Evolutionary conservation across 2,797 vertebrate species (phyloP).

Genomic region (Ptychobarbus kaznakovi): DNA sequence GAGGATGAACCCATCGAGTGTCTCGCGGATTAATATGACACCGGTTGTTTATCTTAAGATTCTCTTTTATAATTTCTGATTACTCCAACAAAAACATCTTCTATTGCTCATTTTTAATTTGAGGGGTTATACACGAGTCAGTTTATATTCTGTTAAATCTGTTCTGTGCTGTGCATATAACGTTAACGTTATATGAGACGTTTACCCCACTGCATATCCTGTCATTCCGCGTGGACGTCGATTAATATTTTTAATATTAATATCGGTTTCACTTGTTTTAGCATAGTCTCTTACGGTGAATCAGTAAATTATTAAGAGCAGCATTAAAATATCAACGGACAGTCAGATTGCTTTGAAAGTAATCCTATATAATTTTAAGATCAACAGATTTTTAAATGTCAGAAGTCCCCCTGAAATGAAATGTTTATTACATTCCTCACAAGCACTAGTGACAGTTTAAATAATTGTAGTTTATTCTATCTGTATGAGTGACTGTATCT

Average conservation of each 20-base stretch:
- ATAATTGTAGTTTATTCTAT: not conserved
- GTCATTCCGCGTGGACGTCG: not conserved
- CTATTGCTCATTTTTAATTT: not conserved
- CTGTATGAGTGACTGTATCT: not conserved
- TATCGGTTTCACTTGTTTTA: not conserved
- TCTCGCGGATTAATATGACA: slow-evolving; percentile 76
- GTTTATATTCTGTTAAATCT: not conserved
- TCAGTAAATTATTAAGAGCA: not conserved
- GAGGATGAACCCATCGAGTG: slow-evolving; percentile 70
- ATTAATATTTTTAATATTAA: not conserved
- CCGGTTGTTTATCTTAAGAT: not conserved
- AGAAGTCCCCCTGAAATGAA: not conserved
- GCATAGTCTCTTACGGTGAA: not conserved
- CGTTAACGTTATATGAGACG: not conserved
- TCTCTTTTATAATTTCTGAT: slow-evolving; percentile 3
- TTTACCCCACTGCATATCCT: not conserved
- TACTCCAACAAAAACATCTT: not conserved
- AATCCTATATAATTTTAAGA: not conserved
- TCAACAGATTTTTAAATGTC: not conserved
- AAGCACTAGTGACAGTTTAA: not conserved
- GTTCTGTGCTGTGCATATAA: not conserved
- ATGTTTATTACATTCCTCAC: not conserved
- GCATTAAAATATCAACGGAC: not conserved
- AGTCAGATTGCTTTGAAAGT: no score
- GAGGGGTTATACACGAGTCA: not conserved